Percentiles rank a stretch among this genome's conserved stretches.
Evolutionary conservation across 2,113 vertebrate species (phyloP).

Genomic region (Prunella fulvescens): DNA sequence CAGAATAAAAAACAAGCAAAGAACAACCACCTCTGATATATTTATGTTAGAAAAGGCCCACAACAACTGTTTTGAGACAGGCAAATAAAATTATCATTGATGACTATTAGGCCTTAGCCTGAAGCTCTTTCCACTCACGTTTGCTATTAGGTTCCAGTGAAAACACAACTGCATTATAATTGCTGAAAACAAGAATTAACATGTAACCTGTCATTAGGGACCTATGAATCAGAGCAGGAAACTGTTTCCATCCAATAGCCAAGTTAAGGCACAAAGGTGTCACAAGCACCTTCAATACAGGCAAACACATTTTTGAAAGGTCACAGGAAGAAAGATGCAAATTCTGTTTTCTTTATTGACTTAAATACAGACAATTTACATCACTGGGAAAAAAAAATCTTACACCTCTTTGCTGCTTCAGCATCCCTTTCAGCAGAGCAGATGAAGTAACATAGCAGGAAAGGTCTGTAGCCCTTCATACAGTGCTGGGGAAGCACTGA

Average conservation of each 20-base stretch:
- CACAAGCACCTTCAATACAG: not conserved
- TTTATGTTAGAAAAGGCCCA: not conserved
- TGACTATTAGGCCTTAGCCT: not conserved
- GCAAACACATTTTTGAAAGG: not conserved
- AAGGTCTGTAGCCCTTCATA: not conserved
- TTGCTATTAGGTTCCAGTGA: not conserved
- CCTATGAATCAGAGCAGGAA: not conserved
- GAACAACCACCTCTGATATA: not conserved
- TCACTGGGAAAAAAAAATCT: not conserved
- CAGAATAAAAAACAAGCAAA: not conserved
- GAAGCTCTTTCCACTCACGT: not conserved
- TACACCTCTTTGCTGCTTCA: not conserved
- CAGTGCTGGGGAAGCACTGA: not conserved
- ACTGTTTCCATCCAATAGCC: not conserved
- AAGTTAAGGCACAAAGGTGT: not conserved
- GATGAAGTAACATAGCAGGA: not conserved
- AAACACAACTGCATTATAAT: not conserved
- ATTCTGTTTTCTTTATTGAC: not conserved
- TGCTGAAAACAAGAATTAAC: conserved; percentile 9
- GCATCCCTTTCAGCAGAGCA: not conserved
- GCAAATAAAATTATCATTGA: not conserved
- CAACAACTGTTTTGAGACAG: not conserved
- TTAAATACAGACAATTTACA: not conserved
- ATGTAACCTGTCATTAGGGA: not conserved
- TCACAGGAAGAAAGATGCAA: not conserved